These are phyloP conservation scores for Antennarius maculatus DNA, from an alignment of 2,797 vertebrate species.

Conservation along the genomic window DNA sequence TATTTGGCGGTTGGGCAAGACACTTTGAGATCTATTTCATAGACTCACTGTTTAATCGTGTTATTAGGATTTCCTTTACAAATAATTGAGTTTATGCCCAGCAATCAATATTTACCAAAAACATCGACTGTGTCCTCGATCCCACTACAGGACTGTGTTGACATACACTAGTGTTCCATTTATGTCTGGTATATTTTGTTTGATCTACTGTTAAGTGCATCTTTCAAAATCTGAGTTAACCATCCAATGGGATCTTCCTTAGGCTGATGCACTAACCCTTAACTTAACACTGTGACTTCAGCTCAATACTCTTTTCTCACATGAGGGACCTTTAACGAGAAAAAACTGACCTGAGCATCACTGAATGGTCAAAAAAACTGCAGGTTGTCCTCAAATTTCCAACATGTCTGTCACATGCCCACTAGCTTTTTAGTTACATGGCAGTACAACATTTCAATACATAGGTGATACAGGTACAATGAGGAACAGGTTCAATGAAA, in stretches of 20 bases:
- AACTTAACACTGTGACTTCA: conserved; percentile 30
- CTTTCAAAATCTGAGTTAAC: conserved; percentile 26
- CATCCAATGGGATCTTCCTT: conserved; percentile 9
- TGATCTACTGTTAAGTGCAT: neutral
- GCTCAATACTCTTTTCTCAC: conserved; percentile 58
- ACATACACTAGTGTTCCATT: too few species aligned
- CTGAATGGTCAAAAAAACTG: conserved; percentile 41
- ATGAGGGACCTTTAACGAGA: conserved; percentile 60
- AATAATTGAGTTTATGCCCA: too few species aligned
- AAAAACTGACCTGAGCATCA: conserved; percentile 56
- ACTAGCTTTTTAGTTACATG: conserved; percentile 5
- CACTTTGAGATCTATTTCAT: neutral
- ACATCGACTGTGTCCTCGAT: neutral
- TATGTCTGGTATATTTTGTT: neutral
- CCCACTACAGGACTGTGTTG: too few species aligned
- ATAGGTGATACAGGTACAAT: neutral
- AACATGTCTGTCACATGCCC: conserved; percentile 1
- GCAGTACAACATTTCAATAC: conserved; percentile 6
- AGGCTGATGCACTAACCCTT: conserved; percentile 24
- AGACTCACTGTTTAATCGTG: neutral
- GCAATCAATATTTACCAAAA: neutral
- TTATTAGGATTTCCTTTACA: too few species aligned
- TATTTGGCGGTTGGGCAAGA: neutral
- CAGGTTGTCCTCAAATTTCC: conserved; percentile 5
- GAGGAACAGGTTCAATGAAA: conserved; percentile 4